Conservation (phyloP, 2,888 invertebrate genomes). For the Eupeodes latifasciatus region DNA sequence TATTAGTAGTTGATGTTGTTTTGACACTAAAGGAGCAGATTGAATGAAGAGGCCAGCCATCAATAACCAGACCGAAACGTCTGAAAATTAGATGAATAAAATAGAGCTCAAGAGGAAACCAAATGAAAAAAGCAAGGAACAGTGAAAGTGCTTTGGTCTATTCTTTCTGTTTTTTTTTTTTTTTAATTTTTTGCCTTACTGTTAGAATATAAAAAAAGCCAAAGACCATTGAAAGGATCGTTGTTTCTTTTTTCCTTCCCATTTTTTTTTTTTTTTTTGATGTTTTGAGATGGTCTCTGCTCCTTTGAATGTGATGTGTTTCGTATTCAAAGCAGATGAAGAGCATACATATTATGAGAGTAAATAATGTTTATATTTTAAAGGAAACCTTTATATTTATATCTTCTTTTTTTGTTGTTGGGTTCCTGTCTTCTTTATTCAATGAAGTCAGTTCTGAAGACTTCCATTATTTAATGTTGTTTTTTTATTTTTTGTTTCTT, state of each 20-base stretch:
- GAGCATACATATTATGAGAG: constrained; percentile 30
- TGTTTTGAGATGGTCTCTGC: background rate
- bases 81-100: constrained; percentile 33
- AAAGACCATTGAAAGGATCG: constrained; percentile 18
- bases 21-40: constrained; percentile 70
- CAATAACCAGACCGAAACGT: constrained; percentile 56
- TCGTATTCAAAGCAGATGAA: constrained; percentile 40
- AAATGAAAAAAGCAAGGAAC: background rate
- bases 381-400: constrained; percentile 21
- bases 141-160: constrained; percentile 10
- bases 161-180: background rate
- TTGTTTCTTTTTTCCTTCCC: background rate
- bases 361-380: constrained; percentile 42
- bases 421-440: background rate
- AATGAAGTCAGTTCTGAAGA: background rate
- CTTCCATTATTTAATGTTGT: constrained; percentile 11
- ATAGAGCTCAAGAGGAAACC: background rate
- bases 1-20: constrained; percentile 75
- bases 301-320: constrained; percentile 23
- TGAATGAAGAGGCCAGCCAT: constrained; percentile 55
- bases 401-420: background rate
- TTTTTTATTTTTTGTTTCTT: background rate
- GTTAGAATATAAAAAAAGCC: background rate
- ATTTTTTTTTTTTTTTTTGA: background rate
- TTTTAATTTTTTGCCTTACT: no score